Base-by-base conservation (phyloP, 2,888 invertebrate genomes). In the Campoletis raptor region DNA sequence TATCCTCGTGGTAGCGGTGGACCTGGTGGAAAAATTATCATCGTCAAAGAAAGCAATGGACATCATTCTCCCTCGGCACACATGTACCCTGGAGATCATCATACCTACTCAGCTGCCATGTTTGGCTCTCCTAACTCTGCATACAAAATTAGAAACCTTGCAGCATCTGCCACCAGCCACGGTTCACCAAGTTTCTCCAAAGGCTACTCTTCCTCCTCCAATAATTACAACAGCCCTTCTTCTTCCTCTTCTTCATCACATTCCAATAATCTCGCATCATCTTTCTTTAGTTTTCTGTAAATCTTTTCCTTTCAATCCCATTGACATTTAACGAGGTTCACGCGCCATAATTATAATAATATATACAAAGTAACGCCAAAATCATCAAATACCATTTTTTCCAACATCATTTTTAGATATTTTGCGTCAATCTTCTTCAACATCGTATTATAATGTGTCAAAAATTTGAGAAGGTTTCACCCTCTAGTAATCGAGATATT, bases 21-120 rank as follows among this genome's bases (percentile, higher is more conserved):
- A 37, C 67, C 67, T 15, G 18, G 10, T 9, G 79, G 90, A 10
- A 93, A 93, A 85, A 85, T 91, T 7, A 87, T 91, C 24, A 54
- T 91, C 42, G 88, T 93, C 21, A 93, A 93, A 78, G 91, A 92
- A 37, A 84, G 76, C 72, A 88, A 89, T 18, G 48, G 89, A 89
- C 54, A 42, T 69, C 69, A 57, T 18, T 12, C 40, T 0, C 52
- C 52, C 52, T 30, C 24, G 5, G 77, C 88, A 64, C 88, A 88
- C 10, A 64, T 87, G 18, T 90, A 91, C 86, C 81, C 90, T 1
- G 87, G 86, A 40, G 89, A 90, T 61, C 76, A 83, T 9, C 78
- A 85, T 40, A 40, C 52, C 18, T 67, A 15, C 69, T 66, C 82
- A 30, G 80, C 83, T 57, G 81, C 86, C 64, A 86, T 87, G 78